Conservation (phyloP, 2,113 vertebrate species). For the Rhea americana region DNA sequence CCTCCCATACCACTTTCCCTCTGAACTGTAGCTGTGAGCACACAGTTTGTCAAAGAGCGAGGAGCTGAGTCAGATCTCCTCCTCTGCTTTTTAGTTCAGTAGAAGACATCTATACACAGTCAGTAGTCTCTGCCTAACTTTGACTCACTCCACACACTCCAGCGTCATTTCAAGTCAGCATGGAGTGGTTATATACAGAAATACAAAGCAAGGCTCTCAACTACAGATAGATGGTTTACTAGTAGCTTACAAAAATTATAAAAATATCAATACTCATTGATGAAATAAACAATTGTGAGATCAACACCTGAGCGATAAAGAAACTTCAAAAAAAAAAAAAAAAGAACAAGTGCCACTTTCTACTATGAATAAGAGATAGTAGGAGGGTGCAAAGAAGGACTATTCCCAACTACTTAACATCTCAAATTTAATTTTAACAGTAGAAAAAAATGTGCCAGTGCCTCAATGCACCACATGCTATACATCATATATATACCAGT, state of each 20-base stretch:
- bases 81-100: background rate
- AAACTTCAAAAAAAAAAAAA: background rate
- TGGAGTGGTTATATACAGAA: background rate
- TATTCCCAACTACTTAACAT: constrained; percentile 14
- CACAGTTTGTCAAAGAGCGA: background rate
- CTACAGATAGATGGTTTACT: background rate
- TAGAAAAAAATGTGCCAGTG: background rate
- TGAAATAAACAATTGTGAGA: background rate
- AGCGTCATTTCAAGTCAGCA: background rate
- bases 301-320: constrained; percentile 8
- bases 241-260: background rate
- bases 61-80: constrained; percentile 38
- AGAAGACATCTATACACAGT: constrained; percentile 18
- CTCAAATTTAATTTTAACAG: background rate
- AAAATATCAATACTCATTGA: background rate
- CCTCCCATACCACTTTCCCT: background rate
- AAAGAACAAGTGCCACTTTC: background rate
- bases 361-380: constrained; percentile 47
- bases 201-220: background rate
- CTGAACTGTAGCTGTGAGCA: constrained; percentile 4
- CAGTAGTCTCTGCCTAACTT: constrained; percentile 23
- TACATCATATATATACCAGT: background rate
- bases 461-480: background rate
- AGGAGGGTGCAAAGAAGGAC: constrained; percentile 39
- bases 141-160: background rate